Evolutionary conservation across 2,113 vertebrate genomes (phyloP).

Genomic region (Halcyon malimbica): DNA sequence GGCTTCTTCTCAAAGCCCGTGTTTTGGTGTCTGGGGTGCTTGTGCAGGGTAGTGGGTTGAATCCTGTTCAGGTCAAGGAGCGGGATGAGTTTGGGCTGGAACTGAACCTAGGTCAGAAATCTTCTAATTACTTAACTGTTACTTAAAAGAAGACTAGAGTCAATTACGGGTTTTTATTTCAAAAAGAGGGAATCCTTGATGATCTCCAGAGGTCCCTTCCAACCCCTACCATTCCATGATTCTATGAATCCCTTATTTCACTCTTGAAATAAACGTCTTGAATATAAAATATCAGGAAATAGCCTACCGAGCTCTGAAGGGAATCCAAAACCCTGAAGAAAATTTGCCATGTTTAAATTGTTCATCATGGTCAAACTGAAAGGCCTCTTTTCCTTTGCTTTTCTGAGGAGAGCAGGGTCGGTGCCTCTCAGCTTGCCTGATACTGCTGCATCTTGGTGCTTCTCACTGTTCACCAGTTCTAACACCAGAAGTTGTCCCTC

Average conservation of each 20-base stretch:
- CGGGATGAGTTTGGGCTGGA: not conserved
- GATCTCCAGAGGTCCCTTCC: no score
- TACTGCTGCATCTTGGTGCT: accelerated
- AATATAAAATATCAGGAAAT: not conserved
- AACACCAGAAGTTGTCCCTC: not conserved
- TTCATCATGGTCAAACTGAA: not conserved
- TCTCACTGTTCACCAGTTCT: not conserved
- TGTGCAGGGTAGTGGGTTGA: not conserved
- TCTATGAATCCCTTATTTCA: not conserved
- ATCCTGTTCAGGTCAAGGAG: not conserved
- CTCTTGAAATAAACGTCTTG: not conserved
- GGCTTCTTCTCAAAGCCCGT: not conserved
- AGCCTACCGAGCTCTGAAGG: not conserved
- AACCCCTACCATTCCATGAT: no score
- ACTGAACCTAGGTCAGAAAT: not conserved
- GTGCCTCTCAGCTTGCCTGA: not conserved
- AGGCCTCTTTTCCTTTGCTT: not conserved
- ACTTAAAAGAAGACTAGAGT: not conserved
- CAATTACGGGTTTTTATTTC: not conserved
- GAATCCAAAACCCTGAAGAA: not conserved
- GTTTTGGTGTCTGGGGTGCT: not conserved
- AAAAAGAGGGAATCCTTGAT: not conserved
- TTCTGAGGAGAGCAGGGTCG: not conserved
- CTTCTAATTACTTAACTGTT: not conserved
- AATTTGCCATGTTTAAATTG: not conserved